Evolutionary conservation across 2,888 invertebrate species (phyloP).

Genomic region (Drosophila nigricruria): DNA sequence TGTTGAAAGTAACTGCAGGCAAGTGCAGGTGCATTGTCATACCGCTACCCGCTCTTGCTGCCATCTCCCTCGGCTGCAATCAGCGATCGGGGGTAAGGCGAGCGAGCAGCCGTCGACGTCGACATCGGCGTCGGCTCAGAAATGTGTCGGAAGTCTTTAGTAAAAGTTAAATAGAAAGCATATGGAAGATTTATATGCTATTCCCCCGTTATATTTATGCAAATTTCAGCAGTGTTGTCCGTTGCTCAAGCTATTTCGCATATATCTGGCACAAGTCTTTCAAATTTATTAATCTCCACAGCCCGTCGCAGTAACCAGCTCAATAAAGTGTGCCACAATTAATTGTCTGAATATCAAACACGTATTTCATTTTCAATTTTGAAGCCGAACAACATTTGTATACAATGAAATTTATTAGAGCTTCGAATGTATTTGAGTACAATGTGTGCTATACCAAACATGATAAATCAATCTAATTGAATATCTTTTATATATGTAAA

Average conservation of each 20-base stretch:
- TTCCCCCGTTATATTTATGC: conserved; percentile 69
- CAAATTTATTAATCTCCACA: conserved; percentile 16
- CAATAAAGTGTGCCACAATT: conserved; percentile 17
- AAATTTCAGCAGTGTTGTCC: conserved; percentile 37
- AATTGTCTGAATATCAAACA: conserved; percentile 1
- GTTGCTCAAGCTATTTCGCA: conserved; percentile 22
- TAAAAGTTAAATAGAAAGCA: conserved; percentile 79
- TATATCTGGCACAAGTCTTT: conserved; percentile 9
- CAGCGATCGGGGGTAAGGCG: conserved; percentile 15
- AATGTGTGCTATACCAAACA: conserved; percentile 7
- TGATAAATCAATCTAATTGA: conserved; percentile 5
- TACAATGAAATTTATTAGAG: not conserved
- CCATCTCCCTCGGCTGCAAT: not conserved
- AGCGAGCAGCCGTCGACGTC: conserved; percentile 34
- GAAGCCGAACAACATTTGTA: not conserved
- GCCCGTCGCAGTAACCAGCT: conserved; percentile 5
- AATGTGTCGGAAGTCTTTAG: conserved; percentile 79
- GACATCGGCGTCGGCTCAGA: conserved; percentile 56
- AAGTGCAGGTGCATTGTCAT: conserved; percentile 50
- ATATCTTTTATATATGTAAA: not conserved
- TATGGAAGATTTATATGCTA: conserved; percentile 72
- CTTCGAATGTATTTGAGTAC: not conserved
- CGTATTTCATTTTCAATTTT: not conserved
- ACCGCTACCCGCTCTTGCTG: not conserved
- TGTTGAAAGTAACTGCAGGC: conserved; percentile 71